These are phyloP conservation scores for Girardinus metallicus DNA, from an alignment of 2,797 vertebrate species.

Conservation along the genomic window DNA sequence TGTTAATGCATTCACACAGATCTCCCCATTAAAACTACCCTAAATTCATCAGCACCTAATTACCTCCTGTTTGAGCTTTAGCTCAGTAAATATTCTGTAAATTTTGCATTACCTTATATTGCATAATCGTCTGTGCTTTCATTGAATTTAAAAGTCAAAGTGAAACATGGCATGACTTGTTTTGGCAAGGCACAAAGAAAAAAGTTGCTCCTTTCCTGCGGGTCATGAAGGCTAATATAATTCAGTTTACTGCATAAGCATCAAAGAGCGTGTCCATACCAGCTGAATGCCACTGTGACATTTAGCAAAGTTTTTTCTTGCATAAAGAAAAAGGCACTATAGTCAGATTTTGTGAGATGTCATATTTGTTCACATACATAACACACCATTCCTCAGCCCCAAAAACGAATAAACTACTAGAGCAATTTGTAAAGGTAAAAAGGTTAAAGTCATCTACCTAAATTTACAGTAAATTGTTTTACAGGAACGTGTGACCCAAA, in stretches of 20 bases:
- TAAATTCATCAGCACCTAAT: constrained; percentile 14
- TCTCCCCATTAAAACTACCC: constrained; percentile 9
- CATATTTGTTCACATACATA: background rate
- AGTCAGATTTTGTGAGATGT: background rate
- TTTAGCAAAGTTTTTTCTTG: background rate
- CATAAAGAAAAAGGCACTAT: background rate
- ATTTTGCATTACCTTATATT: constrained; percentile 44
- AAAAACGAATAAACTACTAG: background rate
- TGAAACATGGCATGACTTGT: constrained; percentile 30
- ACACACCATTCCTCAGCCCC: background rate
- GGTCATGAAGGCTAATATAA: constrained; percentile 19
- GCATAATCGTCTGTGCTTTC: constrained; percentile 40
- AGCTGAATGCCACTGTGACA: constrained; percentile 35
- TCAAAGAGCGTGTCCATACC: constrained; percentile 37
- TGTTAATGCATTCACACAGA: constrained; percentile 4
- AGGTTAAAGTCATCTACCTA: background rate
- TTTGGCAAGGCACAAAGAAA: constrained; percentile 32
- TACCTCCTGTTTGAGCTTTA: constrained; percentile 25
- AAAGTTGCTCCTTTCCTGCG: constrained; percentile 24
- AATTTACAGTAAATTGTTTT: background rate
- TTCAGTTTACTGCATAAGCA: constrained; percentile 30
- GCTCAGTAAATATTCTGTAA: constrained; percentile 42
- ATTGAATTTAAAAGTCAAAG: constrained; percentile 42
- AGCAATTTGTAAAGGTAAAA: background rate
- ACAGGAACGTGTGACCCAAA: background rate